Evolutionary conservation across 2,797 vertebrate genomes (phyloP).

Genomic region (Notoglanidium macrostoma): DNA sequence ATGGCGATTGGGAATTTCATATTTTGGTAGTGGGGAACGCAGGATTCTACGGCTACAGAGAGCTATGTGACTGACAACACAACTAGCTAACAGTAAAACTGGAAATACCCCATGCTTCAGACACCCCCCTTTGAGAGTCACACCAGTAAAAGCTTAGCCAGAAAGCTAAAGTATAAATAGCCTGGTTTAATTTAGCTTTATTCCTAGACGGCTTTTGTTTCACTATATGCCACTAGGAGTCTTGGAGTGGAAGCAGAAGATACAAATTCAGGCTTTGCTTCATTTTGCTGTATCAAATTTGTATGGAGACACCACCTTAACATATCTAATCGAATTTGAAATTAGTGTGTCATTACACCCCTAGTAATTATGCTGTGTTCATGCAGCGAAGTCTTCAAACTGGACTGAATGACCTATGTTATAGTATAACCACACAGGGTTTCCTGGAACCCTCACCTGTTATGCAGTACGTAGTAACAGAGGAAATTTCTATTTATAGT

Average conservation of each 20-base stretch:
- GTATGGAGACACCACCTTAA: background rate
- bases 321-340: background rate
- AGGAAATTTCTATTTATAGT: conserved; percentile 32
- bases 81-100: background rate
- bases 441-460: conserved; percentile 11
- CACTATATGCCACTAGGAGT: background rate
- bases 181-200: background rate
- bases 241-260: background rate
- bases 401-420: background rate
- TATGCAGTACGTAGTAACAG: background rate
- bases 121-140: background rate
- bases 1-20: background rate
- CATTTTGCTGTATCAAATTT: background rate
- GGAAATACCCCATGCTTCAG: background rate
- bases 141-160: background rate
- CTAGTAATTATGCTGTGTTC: background rate
- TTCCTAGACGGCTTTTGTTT: background rate
- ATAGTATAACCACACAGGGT: background rate
- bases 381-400: background rate
- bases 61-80: too few relatives aligned
- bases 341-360: background rate
- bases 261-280: background rate
- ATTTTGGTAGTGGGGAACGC: too few relatives aligned
- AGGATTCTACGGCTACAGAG: background rate
- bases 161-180: background rate